These are phyloP conservation scores for Dermolepida albohirtum DNA, from an alignment of 2,888 invertebrate genomes.

Conservation along the genomic window DNA sequence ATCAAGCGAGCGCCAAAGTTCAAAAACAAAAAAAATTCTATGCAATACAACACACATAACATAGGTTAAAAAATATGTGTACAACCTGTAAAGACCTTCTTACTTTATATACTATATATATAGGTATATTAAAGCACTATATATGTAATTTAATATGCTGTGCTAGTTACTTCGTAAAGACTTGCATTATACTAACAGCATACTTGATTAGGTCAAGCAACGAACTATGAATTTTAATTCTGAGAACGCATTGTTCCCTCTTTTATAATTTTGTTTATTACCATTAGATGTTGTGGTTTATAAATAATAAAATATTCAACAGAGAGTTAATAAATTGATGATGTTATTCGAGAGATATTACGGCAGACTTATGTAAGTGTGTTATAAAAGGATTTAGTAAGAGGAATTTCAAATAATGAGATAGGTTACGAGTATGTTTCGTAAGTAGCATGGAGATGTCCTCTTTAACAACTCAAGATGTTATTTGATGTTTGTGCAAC, in stretches of 20 bases:
- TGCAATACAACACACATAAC: background rate
- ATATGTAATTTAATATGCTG: slow-evolving; percentile 29
- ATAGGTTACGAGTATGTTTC: too few relatives aligned
- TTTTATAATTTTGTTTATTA: background rate
- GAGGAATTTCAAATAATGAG: too few relatives aligned
- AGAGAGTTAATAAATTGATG: too few relatives aligned
- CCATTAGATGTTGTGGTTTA: background rate
- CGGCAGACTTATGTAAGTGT: too few relatives aligned
- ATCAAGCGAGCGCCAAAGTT: too few relatives aligned
- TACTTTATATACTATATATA: slow-evolving; percentile 5
- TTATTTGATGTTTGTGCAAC: too few relatives aligned
- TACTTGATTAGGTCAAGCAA: slow-evolving; percentile 34
- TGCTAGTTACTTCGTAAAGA: slow-evolving; percentile 27
- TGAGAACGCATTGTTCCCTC: slow-evolving; percentile 28
- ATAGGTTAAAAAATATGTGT: background rate
- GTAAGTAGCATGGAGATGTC: too few relatives aligned
- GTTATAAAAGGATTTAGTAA: too few relatives aligned
- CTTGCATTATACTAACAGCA: slow-evolving; percentile 32
- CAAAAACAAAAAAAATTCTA: too few relatives aligned
- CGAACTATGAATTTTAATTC: slow-evolving; percentile 34
- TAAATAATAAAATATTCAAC: too few relatives aligned
- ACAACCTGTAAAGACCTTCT: background rate
- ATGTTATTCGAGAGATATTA: too few relatives aligned
- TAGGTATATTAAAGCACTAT: background rate
- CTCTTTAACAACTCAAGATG: too few relatives aligned